A percentile compares a stretch with the other conserved stretches of the same genome.
Conservation (phyloP, 64 coral and sea anemone species). For the Pocillopora verrucosa region DNA sequence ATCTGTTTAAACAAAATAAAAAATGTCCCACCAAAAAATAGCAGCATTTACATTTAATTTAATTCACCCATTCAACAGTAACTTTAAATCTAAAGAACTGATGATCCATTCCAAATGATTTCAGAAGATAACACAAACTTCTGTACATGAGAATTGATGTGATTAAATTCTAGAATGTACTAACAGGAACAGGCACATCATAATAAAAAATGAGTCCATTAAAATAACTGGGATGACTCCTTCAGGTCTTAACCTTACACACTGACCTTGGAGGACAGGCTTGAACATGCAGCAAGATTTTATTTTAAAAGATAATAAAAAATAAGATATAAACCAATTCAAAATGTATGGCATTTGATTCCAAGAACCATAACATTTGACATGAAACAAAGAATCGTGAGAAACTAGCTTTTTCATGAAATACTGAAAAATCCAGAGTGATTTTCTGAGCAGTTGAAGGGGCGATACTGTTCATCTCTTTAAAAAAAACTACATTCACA, state of each 20-base stretch:
- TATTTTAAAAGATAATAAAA: background rate
- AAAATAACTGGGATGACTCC: background rate
- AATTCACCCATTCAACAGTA: too few species aligned
- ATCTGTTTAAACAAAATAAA: too few species aligned
- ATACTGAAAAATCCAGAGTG: background rate
- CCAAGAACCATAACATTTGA: background rate
- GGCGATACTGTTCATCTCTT: background rate
- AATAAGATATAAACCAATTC: background rate
- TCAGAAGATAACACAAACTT: too few species aligned
- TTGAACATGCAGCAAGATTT: background rate
- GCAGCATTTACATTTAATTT: too few species aligned
- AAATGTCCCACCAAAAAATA: too few species aligned
- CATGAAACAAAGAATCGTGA: background rate
- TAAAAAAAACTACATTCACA: background rate
- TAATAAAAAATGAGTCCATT: background rate
- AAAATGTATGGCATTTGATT: background rate
- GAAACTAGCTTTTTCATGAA: background rate
- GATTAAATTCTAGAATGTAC: background rate
- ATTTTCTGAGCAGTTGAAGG: background rate
- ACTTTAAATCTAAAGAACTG: too few species aligned
- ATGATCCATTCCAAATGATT: too few species aligned
- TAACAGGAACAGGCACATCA: background rate
- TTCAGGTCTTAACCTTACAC: background rate
- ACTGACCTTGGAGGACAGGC: background rate
- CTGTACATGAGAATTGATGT: too few species aligned